Conservation (phyloP, 2,113 vertebrate genomes). For the Melanerpes aurifrons region DNA sequence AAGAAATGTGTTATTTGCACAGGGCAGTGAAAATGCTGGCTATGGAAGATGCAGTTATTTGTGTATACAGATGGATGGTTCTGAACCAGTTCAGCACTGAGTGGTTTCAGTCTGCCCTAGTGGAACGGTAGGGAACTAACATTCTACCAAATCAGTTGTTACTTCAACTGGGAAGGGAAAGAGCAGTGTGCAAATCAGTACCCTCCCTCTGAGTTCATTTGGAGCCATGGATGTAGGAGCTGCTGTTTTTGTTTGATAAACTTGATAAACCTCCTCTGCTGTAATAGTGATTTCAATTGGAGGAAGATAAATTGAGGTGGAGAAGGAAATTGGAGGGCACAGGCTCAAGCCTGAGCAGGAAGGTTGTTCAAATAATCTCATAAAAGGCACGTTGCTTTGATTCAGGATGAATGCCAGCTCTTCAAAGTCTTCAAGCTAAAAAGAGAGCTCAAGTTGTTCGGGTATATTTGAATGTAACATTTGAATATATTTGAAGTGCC, state of each 20-base stretch:
- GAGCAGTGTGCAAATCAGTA: neutral
- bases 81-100: neutral
- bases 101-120: neutral
- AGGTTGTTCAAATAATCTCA: constrained; percentile 15
- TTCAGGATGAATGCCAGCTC: neutral
- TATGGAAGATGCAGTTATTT: neutral
- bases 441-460: neutral
- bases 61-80: neutral
- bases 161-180: neutral
- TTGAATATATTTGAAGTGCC: neutral
- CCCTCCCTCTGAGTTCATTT: constrained; percentile 18
- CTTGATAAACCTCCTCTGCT: constrained; percentile 45
- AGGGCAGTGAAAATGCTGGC: neutral
- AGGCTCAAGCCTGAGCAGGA: constrained; percentile 40
- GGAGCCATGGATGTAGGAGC: neutral
- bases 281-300: constrained; percentile 48
- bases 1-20: neutral
- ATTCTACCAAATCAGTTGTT: neutral
- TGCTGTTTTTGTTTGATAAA: constrained; percentile 47
- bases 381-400: neutral
- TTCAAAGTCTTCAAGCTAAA: neutral
- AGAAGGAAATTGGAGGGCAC: constrained; percentile 40
- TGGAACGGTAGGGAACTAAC: neutral
- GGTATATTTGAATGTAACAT: neutral
- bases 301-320: constrained; percentile 60